Conservation (phyloP, 1,140 invertebrate species). For the Drosophila rufa region DNA sequence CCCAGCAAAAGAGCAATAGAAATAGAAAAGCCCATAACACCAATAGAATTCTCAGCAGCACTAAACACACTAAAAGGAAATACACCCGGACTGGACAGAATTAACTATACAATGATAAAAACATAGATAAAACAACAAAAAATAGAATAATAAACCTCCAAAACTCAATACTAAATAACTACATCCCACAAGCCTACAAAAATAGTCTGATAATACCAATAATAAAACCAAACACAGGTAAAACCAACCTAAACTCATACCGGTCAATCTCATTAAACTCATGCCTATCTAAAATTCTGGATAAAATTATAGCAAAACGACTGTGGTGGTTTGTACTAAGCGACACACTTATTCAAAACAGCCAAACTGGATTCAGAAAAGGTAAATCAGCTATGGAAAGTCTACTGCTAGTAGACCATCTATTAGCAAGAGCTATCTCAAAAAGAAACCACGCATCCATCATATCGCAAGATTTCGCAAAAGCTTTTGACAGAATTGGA, state of each 20-base stretch:
- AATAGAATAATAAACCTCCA: too few species aligned
- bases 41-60: conserved; percentile 13
- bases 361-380: too few species aligned
- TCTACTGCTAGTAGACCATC: too few species aligned
- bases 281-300: conserved; percentile 24
- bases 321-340: background rate
- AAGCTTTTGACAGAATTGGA: conserved; percentile 2
- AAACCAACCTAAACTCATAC: conserved; percentile 29
- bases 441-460: conserved; percentile 5
- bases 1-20: conserved; percentile 32
- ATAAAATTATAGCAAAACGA: conserved; percentile 37
- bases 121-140: too few species aligned
- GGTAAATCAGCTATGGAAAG: too few species aligned
- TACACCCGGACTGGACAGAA: too few species aligned
- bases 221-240: conserved; percentile 21
- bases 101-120: too few species aligned
- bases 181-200: conserved; percentile 36
- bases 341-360: too few species aligned
- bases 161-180: conserved; percentile 18
- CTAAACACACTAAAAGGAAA: conserved; percentile 13
- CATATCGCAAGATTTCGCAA: background rate
- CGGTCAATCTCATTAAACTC: conserved; percentile 26
- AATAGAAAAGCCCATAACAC: conserved; percentile 36
- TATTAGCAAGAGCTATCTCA: background rate
- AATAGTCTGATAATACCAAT: conserved; percentile 33